phyloP scores from a whole-genome alignment of 1,140 invertebrate species.

The Scaptomyza montana region DNA sequence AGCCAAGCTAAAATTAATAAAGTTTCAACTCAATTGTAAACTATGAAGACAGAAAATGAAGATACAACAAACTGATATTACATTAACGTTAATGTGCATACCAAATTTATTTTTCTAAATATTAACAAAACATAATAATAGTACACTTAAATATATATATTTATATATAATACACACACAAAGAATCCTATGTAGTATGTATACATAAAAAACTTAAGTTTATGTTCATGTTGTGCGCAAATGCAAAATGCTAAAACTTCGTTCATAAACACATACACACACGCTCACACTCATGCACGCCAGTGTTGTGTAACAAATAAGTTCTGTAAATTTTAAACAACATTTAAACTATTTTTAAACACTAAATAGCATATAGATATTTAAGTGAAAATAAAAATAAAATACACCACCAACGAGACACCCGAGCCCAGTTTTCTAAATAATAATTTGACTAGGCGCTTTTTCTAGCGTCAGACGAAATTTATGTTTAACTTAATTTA shows the following conservation, averaged over 20 bases:
- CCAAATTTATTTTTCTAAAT: constrained; percentile 73
- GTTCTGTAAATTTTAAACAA: constrained; percentile 49
- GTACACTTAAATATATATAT: constrained; percentile 1
- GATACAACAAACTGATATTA: constrained; percentile 60
- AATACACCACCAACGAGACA: constrained; percentile 53
- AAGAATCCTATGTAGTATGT: constrained; percentile 35
- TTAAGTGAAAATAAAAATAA: constrained; percentile 53
- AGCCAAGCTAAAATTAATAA: constrained; percentile 65
- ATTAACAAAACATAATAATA: constrained; percentile 30
- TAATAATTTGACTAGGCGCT: constrained; percentile 23
- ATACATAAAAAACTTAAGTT: constrained; percentile 13
- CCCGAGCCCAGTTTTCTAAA: constrained; percentile 53
- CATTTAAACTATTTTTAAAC: constrained; percentile 57
- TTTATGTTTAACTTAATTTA: constrained; percentile 39
- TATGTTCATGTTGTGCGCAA: constrained; percentile 49
- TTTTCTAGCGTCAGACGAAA: constrained; percentile 15
- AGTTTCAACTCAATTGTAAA: constrained; percentile 35
- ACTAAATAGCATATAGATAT: constrained; percentile 39
- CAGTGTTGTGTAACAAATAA: constrained; percentile 42
- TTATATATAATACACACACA: constrained; percentile 21
- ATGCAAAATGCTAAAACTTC: constrained; percentile 29
- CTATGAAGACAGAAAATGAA: constrained; percentile 11
- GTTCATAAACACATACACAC: constrained; percentile 36
- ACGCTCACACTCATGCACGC: constrained; percentile 28
- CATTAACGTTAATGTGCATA: constrained; percentile 63